Evolutionary conservation across 1,140 invertebrate genomes (phyloP).

Genomic region (Meloidogyne floridensis): DNA sequence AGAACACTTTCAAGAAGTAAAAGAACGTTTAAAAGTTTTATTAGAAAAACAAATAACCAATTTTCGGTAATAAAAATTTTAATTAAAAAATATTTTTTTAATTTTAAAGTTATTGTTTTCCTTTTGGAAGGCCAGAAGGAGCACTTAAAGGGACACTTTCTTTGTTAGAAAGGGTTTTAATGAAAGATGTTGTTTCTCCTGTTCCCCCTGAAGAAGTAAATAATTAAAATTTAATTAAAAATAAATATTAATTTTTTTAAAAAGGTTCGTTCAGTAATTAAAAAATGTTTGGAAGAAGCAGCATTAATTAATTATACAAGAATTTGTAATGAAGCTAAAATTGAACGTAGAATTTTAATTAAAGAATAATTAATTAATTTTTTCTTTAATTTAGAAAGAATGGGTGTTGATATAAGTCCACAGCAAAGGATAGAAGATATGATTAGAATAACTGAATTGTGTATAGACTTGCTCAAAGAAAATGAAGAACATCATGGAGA

Average conservation of each 20-base stretch:
- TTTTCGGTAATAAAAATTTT: slow-evolving; percentile 73
- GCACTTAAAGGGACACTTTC: slow-evolving; percentile 93
- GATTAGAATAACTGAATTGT: slow-evolving; percentile 92
- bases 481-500: slow-evolving; percentile 99
- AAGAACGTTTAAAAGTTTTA: slow-evolving; percentile 85
- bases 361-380: slow-evolving; percentile 23
- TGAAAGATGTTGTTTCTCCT: slow-evolving; percentile 98
- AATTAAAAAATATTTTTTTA: slow-evolving; percentile 14
- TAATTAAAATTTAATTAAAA: neutral
- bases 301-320: slow-evolving; percentile 95
- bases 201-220: slow-evolving; percentile 84
- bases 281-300: slow-evolving; percentile 89
- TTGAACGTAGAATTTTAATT: slow-evolving; percentile 77
- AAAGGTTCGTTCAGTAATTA: slow-evolving; percentile 84
- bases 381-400: slow-evolving; percentile 56
- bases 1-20: slow-evolving; percentile 95
- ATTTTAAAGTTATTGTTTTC: slow-evolving; percentile 83
- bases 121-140: slow-evolving; percentile 95
- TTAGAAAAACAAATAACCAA: slow-evolving; percentile 98
- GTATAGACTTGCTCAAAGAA: slow-evolving; percentile 95
- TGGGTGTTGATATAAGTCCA: slow-evolving; percentile 62
- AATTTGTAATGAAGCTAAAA: slow-evolving; percentile 92
- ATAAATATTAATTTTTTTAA: neutral
- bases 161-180: slow-evolving; percentile 89
- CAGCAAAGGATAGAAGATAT: slow-evolving; percentile 80